A percentile compares a stretch with the other conserved stretches of the same genome.
Conservation (phyloP, 1,140 invertebrate genomes). For the Anastrepha obliqua region DNA sequence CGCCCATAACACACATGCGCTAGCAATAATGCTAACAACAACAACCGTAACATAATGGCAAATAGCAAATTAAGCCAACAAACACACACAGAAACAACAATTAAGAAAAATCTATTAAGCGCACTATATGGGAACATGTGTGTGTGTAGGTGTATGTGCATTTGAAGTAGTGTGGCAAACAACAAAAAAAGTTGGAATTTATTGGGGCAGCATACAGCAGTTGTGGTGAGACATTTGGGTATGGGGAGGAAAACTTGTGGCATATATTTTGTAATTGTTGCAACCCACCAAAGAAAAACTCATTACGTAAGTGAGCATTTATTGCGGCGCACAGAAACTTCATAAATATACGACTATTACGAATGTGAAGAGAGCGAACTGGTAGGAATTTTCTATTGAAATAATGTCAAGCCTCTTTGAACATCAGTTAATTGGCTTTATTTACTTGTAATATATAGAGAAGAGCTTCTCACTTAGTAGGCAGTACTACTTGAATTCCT, state of each 20-base stretch:
- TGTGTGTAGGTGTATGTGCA: neutral
- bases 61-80: slow-evolving; percentile 38
- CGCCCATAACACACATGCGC: slow-evolving; percentile 38
- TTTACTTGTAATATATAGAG: no score
- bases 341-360: slow-evolving; percentile 1
- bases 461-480: no score
- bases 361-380: neutral
- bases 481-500: no score
- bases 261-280: slow-evolving; percentile 46
- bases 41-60: neutral
- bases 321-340: neutral
- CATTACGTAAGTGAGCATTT: slow-evolving; percentile 50
- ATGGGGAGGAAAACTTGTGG: neutral
- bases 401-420: no score
- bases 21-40: neutral
- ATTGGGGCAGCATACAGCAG: neutral
- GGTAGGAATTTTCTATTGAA: neutral
- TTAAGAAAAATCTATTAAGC: slow-evolving; percentile 40
- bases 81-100: slow-evolving; percentile 6
- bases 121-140: slow-evolving; percentile 1
- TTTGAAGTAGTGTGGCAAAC: neutral
- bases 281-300: slow-evolving; percentile 21
- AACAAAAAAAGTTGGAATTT: neutral
- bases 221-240: neutral
- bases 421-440: no score